These are phyloP conservation scores for Lagopus muta DNA, from an alignment of 2,113 vertebrate genomes.

Conservation along the genomic window DNA sequence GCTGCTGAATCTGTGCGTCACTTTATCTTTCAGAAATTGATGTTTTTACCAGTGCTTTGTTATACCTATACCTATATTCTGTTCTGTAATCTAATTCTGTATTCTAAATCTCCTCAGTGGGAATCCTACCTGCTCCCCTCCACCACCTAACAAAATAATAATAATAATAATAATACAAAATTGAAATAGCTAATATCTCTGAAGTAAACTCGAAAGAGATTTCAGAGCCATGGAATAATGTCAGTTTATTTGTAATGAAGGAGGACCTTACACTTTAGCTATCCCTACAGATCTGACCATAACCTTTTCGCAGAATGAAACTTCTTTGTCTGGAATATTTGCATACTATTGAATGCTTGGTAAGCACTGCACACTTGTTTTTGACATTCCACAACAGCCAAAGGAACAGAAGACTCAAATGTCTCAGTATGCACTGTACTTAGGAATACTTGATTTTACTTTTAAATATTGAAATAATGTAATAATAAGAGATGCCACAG, in stretches of 20 bases:
- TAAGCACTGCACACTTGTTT: not conserved
- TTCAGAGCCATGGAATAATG: not conserved
- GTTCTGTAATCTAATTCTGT: not conserved
- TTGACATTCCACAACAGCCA: not conserved
- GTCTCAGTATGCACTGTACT: too few relatives aligned
- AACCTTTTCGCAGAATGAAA: not conserved
- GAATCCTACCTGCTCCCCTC: not conserved
- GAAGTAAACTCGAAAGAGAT: rapidly evolving
- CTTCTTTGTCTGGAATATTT: not conserved
- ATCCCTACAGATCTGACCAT: rapidly evolving
- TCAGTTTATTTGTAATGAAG: not conserved
- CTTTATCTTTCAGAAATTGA: not conserved
- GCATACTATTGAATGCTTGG: not conserved
- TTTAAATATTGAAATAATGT: too few relatives aligned
- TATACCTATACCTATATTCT: rapidly evolving
- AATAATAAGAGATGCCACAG: too few relatives aligned
- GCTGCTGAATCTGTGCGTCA: not conserved
- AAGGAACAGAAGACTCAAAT: too few relatives aligned
- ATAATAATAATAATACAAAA: not conserved
- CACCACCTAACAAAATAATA: not conserved
- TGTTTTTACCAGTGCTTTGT: not conserved
- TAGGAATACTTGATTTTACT: too few relatives aligned
- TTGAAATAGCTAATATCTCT: not conserved
- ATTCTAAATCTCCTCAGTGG: not conserved
- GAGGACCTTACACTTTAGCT: rapidly evolving